Conservation (phyloP, 1,140 invertebrate genomes). For the Ephestia elutella region DNA sequence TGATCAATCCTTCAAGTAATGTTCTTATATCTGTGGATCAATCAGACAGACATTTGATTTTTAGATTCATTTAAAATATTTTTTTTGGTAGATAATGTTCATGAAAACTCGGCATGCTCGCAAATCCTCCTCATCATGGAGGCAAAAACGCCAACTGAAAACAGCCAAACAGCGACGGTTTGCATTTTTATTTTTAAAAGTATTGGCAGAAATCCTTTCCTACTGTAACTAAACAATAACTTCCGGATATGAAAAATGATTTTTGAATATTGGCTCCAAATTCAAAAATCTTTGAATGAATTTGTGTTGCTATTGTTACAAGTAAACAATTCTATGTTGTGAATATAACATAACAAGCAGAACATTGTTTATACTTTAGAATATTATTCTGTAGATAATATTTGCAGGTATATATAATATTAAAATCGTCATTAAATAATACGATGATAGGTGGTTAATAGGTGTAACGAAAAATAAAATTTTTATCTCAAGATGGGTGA, state of each 20-base stretch:
- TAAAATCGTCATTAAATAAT: not conserved
- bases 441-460: not conserved
- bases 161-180: no score
- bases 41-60: no score
- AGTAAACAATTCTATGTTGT: not conserved
- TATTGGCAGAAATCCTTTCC: no score
- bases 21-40: no score
- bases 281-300: constrained; percentile 8
- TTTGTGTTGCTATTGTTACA: constrained; percentile 1
- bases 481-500: constrained; percentile 36
- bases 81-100: no score
- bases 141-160: no score
- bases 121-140: no score
- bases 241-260: not conserved
- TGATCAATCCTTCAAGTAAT: no score
- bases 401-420: constrained; percentile 11
- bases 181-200: no score
- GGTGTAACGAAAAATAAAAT: not conserved
- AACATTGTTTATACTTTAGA: constrained; percentile 4
- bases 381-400: constrained; percentile 6
- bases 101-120: no score
- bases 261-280: constrained; percentile 6
- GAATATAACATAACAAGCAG: constrained; percentile 8
- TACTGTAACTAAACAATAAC: no score
- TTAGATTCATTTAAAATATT: no score